Base-by-base conservation (phyloP, 2,113 vertebrate species). In the Mohoua ochrocephala region DNA sequence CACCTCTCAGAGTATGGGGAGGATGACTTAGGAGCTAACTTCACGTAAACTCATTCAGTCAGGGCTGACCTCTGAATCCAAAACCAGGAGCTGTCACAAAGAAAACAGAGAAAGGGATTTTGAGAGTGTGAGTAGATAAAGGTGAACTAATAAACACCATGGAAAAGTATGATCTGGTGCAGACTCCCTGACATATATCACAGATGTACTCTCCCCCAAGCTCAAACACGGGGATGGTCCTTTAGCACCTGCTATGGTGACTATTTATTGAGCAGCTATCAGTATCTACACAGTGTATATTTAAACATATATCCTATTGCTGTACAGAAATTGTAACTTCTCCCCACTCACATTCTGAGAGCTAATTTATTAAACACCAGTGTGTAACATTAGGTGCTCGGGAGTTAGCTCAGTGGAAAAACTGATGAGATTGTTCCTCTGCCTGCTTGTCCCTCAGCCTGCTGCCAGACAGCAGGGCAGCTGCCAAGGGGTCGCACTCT, bases 361-460 rank as follows among this genome's bases (percentile, higher is more conserved):
- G 28, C 11, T 77, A 16, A 49, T 39, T 76, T 49, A 80, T 67
- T 84, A 89, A 84, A 44, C 33, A 39, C 17, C n/a, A 61, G 28
- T 9, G 54, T 37, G 31, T 37, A 81, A 65, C 41, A 23, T 30
- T 27, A 69, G 59, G 64, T 84, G 80, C 28, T 77, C 2, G 1
- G 64, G 30, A 75, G 61, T 67, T 42, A 92, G 52, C 53, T 93
- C 76, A 89, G 71, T 74, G 87, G 87, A 87, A 95, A 95, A 93
- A 73, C 13, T 24, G n/a, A 83, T n/a, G 19, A 37, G 47, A 44
- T 30, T 86, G 20, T 71, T 88, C 67, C 83, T 80, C 37, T 77
- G 67, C 41, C 81, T 61, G n/a, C 44, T 42, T 41, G 31, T 87
- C 53, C 59, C 15, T 41, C 78, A 68, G 69, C 28, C 42, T 2